Evolutionary conservation across 2,888 invertebrate genomes (phyloP).

Genomic region (Ceratothoa steindachneri): DNA sequence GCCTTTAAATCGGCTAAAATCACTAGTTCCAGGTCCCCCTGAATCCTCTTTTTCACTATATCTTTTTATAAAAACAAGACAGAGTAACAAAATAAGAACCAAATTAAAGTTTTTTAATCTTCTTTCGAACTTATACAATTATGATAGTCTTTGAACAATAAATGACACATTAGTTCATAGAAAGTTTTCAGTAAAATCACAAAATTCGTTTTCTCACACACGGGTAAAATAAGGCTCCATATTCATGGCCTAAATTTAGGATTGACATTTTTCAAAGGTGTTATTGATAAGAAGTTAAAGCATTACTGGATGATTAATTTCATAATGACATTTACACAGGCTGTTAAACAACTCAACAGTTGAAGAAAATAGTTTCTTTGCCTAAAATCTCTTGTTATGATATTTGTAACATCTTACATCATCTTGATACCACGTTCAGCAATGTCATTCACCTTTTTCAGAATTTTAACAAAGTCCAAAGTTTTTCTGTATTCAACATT

Average conservation of each 20-base stretch:
- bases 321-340: not conserved
- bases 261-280: not conserved
- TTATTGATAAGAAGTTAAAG: not conserved
- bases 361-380: not conserved
- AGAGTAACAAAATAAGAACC: not conserved
- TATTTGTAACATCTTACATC: not conserved
- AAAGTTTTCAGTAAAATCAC: not conserved
- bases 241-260: not conserved
- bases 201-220: not conserved
- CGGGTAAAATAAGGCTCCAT: not conserved
- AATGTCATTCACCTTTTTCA: not conserved
- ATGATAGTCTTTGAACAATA: not conserved
- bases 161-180: not conserved
- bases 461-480: not conserved
- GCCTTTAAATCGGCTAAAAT: not conserved
- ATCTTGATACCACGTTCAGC: not conserved
- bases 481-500: not conserved
- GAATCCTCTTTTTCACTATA: not conserved
- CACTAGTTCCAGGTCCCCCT: not conserved
- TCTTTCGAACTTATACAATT: not conserved
- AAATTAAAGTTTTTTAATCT: not conserved
- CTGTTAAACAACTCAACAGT: not conserved
- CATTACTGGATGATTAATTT: not conserved
- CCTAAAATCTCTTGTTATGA: not conserved
- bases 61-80: not conserved